Evolutionary conservation across 1,140 invertebrate species (phyloP).

Genomic region (Pseudomyrmex cubaensis): DNA sequence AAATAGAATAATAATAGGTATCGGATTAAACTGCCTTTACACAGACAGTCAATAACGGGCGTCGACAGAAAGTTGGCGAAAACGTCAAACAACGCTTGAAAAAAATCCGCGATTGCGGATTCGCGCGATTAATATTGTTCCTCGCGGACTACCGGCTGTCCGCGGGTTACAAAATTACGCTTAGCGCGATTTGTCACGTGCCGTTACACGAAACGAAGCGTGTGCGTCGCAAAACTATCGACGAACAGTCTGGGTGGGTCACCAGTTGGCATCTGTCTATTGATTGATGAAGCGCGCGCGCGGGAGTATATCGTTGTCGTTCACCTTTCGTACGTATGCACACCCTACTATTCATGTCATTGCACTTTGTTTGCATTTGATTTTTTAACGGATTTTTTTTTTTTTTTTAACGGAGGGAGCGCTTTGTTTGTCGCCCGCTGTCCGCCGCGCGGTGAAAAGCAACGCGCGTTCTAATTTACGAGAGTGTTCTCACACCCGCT

Average conservation of each 20-base stretch:
- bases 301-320: slow-evolving; percentile 39
- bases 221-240: slow-evolving; percentile 51
- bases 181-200: slow-evolving; percentile 12
- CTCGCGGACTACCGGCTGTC: background rate
- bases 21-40: no score
- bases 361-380: slow-evolving; percentile 20
- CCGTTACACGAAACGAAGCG: slow-evolving; percentile 14
- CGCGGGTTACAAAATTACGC: slow-evolving; percentile 24
- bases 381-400: slow-evolving; percentile 30
- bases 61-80: background rate
- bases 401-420: background rate
- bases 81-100: background rate
- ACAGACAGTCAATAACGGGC: background rate
- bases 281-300: slow-evolving; percentile 46
- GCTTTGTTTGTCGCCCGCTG: slow-evolving; percentile 30
- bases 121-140: background rate
- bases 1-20: no score
- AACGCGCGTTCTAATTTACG: slow-evolving; percentile 36
- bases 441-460: slow-evolving; percentile 1
- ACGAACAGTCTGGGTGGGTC: slow-evolving; percentile 19
- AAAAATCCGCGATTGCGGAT: background rate
- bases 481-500: background rate
- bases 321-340: background rate
- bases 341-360: slow-evolving; percentile 29
- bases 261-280: slow-evolving; percentile 48